Base-by-base conservation (phyloP, 1,140 invertebrate genomes). In the Ectropis grisescens region DNA sequence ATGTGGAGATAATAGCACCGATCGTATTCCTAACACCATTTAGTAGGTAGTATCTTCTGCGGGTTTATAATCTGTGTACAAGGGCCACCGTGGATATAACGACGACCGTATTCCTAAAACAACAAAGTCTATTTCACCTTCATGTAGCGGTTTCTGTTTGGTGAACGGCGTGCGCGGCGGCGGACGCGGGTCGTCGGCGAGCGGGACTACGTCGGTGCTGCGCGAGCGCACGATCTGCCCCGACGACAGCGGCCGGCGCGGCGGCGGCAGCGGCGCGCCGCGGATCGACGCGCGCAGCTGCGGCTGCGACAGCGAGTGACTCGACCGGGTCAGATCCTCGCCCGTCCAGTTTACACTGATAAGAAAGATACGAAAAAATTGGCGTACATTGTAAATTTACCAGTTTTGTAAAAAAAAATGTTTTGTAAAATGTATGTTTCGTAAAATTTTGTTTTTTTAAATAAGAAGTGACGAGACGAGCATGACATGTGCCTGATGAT, bases 271-370 rank as follows among this genome's bases (percentile, higher is more conserved):
- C 2, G 54, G 40, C 1, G 50, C 40, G 29, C 40, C 42, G 29
- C 37, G 61, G 29, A 60, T 15, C 2, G 65, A 59, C 1, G 51
- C 59, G 6, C 67, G 64, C 11, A 64, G 42, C 8, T 57, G 53
- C 1, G 70, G 65, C 29, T 61, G 57, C 0, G 71, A 70, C 11
- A 56, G 56, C 9, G 58, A 54, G 41, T 61, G 58, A 0, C 28
- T 9, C 2, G 54, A 41, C 11, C 71, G 60, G 2, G 52, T 35
- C 4, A 66, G 13, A 0, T 72, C 66, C 30, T 74, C 69, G 22
- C 58, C 65, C 0, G 65, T 54, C 69, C 72, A 78, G 56, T 64
- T 78, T 9, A 69, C 58, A 25, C 69, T 76, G 49, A 10, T 46
- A 58, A n/a, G n/a, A n/a, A n/a, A n/a, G n/a, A n/a, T n/a, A n/a